Conservation (phyloP, 2,113 vertebrate genomes). For the Oreochromis aureus region DNA sequence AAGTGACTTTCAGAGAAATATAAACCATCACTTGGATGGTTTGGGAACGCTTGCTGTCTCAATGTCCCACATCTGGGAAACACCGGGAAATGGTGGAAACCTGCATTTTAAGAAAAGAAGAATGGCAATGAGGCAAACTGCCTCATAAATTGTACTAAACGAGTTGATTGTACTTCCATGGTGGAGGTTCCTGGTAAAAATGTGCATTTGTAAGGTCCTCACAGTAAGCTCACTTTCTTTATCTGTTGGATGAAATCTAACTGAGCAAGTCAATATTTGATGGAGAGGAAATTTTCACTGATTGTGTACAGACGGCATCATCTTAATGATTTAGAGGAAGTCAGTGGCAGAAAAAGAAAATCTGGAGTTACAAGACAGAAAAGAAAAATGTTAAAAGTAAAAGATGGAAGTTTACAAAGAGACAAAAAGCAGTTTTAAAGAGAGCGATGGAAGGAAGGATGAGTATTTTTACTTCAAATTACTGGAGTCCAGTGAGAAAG, state of each 20-base stretch:
- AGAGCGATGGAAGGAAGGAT: not conserved
- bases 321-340: not conserved
- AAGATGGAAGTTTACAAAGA: not conserved
- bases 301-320: not conserved
- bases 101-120: not conserved
- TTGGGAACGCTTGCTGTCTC: not conserved
- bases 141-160: rapidly evolving
- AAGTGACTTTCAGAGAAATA: not conserved
- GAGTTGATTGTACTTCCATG: rapidly evolving
- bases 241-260: not conserved
- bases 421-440: not conserved
- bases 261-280: not conserved
- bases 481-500: not conserved
- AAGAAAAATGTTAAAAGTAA: not conserved
- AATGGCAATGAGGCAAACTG: rapidly evolving
- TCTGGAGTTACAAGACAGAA: not conserved
- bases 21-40: not conserved
- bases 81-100: not conserved
- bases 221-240: not conserved
- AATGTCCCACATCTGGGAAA: not conserved
- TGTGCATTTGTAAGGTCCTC: not conserved
- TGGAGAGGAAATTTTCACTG: not conserved
- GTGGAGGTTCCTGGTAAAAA: not conserved
- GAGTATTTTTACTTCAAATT: not conserved
- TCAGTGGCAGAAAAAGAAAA: not conserved